Evolutionary conservation across 2,113 vertebrate genomes (phyloP).

Genomic region (Poecilia latipinna): DNA sequence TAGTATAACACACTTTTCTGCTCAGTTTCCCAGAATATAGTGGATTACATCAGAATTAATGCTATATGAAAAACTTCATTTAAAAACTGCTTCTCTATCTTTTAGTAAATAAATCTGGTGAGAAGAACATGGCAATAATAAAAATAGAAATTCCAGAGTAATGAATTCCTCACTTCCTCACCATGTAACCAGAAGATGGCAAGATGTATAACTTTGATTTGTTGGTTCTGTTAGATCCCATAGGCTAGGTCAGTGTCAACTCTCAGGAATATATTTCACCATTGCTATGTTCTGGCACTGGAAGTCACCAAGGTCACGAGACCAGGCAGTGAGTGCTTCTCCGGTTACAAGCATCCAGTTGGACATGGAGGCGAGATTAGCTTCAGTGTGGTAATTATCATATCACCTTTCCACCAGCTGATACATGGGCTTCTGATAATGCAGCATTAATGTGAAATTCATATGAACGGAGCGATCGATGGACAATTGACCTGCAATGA

Average conservation of each 20-base stretch:
- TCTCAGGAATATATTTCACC: slow-evolving; percentile 44
- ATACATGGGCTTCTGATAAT: slow-evolving; percentile 69
- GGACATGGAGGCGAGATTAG: slow-evolving; percentile 38
- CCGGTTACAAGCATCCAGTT: slow-evolving; percentile 58
- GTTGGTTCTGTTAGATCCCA: slow-evolving; percentile 34
- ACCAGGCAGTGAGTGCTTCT: slow-evolving; percentile 43
- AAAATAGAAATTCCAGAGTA: background rate
- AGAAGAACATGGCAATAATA: background rate
- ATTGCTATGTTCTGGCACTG: slow-evolving; percentile 19
- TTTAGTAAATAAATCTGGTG: background rate
- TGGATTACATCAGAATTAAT: no score
- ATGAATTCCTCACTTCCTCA: slow-evolving; percentile 15
- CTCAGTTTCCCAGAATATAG: no score
- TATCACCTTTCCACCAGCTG: slow-evolving; percentile 74
- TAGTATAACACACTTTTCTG: no score
- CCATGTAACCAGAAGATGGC: background rate
- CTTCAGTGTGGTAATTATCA: slow-evolving; percentile 68
- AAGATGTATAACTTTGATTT: background rate
- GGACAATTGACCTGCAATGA: slow-evolving; percentile 58
- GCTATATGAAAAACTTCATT: no score
- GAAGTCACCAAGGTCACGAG: slow-evolving; percentile 71
- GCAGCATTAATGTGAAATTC: slow-evolving; percentile 75
- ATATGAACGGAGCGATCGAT: slow-evolving; percentile 63
- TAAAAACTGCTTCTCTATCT: no score
- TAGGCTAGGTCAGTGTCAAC: slow-evolving; percentile 47